Conservation (phyloP, 2,797 vertebrate species). For the Phyllotis vaccarum region DNA sequence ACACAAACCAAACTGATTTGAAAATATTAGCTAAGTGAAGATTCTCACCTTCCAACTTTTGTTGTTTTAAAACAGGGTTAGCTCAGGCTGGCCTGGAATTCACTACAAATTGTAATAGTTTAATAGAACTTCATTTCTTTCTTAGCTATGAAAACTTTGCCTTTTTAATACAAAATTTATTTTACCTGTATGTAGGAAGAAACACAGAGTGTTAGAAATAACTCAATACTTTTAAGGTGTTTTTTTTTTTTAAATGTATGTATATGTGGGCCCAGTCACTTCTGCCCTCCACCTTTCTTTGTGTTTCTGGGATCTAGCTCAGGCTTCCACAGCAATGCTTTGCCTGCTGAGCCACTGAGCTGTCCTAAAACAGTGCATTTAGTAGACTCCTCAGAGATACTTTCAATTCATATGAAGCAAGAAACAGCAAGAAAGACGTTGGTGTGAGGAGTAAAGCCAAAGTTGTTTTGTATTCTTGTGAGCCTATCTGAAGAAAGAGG, state of each 20-base stretch:
- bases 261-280: too few relatives aligned
- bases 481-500: background rate
- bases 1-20: background rate
- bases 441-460: background rate
- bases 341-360: background rate
- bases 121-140: slow-evolving; percentile 60
- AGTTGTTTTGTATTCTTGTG: background rate
- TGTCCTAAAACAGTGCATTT: background rate
- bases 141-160: slow-evolving; percentile 49
- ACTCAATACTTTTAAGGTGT: background rate
- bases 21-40: slow-evolving; percentile 56
- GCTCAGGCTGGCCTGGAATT: background rate
- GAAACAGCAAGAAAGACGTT: background rate
- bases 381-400: background rate
- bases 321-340: too few relatives aligned
- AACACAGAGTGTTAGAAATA: slow-evolving; percentile 30
- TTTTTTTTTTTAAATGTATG: too few relatives aligned
- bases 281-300: background rate
- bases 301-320: background rate
- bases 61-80: background rate
- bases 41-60: slow-evolving; percentile 7
- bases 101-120: slow-evolving; percentile 8
- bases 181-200: slow-evolving; percentile 20
- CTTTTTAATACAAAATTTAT: slow-evolving; percentile 55
- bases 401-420: slow-evolving; percentile 1